Base-by-base conservation (phyloP, 1,140 invertebrate species). In the Heterodera schachtii region DNA sequence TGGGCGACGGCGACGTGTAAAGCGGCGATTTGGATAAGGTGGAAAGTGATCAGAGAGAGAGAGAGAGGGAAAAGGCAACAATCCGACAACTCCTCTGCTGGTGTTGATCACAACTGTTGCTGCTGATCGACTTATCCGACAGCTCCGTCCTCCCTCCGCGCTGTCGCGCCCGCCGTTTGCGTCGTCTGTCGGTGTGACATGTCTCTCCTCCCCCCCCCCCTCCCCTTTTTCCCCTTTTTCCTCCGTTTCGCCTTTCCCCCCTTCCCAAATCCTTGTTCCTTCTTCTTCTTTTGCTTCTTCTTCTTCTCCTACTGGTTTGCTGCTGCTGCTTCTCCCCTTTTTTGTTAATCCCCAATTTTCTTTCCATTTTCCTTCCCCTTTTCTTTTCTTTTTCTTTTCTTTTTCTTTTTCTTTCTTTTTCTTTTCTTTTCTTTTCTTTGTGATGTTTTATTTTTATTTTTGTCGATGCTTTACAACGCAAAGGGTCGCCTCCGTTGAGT, bases 391-490 rank as follows among this genome's bases (percentile, higher is more conserved):
- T 4, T 49, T 49, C 47, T 49, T 60, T 16, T 11, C 13, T 19
- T 19, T n/a, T 19, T 64, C 19, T 64, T 64, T 64, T 64, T 3
- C 19, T 64, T 11, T 52, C 16, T 19, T 64, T 19, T 19, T 19
- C 13, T 64, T 4, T 19, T 19, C 4, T 1, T 3, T 21, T 19
- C 0, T 19, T 64, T n/a, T 64, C 16, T 19, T 19, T 16, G 5
- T 16, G 11, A 64, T 64, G 57, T 64, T 64, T 52, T 3, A 64
- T 64, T 64, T 64, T 1, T n/a, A n/a, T n/a, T n/a, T n/a, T n/a
- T n/a, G n/a, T 60, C 57, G 57, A 60, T 60, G 57, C 13, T 60
- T 64, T 64, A 64, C 57, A 64, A 64, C 57, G 57, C 57, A 64
- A 64, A 64, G 19, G 57, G 57, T 64, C 16, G 57, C 16, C 16